These are phyloP conservation scores for Hyphantria cunea DNA, from an alignment of 1,140 invertebrate species.

Conservation along the genomic window DNA sequence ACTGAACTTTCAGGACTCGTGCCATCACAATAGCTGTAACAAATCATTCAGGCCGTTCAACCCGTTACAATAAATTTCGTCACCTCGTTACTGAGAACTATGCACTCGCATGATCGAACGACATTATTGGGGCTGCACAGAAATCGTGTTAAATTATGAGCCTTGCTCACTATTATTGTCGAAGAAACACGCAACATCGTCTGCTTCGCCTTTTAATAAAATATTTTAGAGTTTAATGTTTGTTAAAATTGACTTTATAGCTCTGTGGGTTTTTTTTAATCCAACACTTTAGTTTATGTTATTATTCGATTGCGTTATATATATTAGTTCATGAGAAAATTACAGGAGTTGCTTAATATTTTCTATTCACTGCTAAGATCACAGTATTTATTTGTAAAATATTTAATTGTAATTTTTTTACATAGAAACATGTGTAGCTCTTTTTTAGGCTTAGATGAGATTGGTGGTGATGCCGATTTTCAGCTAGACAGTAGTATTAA, in stretches of 20 bases:
- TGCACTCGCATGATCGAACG: constrained; percentile 24
- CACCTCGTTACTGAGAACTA: constrained; percentile 23
- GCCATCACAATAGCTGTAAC: not conserved
- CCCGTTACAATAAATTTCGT: constrained; percentile 24
- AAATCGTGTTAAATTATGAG: constrained; percentile 15
- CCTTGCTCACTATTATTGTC: constrained; percentile 19
- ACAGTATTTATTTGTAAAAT: no score
- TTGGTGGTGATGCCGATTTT: no score
- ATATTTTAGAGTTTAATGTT: constrained; percentile 3
- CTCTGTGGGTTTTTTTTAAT: not conserved
- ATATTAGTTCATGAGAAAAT: no score
- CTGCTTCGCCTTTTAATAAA: constrained; percentile 13
- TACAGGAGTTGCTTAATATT: no score
- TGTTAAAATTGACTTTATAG: not conserved
- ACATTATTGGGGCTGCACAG: constrained; percentile 20
- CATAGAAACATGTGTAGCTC: no score
- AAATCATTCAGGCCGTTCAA: constrained; percentile 8
- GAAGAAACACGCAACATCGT: constrained; percentile 13
- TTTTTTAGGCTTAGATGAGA: no score
- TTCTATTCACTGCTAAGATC: no score
- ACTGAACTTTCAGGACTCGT: constrained; percentile 1
- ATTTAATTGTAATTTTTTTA: no score
- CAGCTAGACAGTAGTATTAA: no score
- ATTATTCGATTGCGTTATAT: no score
- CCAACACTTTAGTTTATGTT: not conserved